A percentile compares a stretch with the other conserved stretches of the same genome.
phyloP scores from a whole-genome alignment of 2,113 vertebrate genomes.

The Willisornis vidua region DNA sequence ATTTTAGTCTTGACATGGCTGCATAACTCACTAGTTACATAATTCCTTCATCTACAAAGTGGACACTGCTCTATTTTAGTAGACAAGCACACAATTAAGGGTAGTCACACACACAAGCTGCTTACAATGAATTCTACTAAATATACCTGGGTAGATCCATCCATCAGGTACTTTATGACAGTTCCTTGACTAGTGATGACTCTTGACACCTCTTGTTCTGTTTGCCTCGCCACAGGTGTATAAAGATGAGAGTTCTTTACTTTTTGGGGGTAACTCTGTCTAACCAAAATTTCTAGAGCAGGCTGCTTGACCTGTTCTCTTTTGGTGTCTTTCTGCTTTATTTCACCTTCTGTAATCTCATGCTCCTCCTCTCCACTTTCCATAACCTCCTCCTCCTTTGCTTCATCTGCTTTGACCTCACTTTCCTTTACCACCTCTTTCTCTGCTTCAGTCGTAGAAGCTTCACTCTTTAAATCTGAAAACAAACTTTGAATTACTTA shows the following conservation, averaged over 20 bases:
- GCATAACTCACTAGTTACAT: neutral
- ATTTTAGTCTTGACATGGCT: neutral
- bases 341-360: neutral
- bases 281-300: slow-evolving; percentile 75
- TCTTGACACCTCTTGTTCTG: slow-evolving; percentile 81
- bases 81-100: neutral
- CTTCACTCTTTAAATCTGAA: slow-evolving; percentile 18
- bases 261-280: slow-evolving; percentile 82
- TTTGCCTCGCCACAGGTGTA: slow-evolving; percentile 7
- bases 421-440: neutral
- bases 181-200: slow-evolving; percentile 84
- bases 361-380: neutral
- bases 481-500: neutral
- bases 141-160: slow-evolving; percentile 86
- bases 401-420: neutral
- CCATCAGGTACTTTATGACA: slow-evolving; percentile 84
- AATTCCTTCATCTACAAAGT: neutral
- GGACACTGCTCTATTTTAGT: neutral
- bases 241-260: slow-evolving; percentile 60
- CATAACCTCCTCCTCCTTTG: neutral
- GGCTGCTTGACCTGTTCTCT: neutral
- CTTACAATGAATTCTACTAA: neutral
- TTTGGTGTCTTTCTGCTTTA: neutral
- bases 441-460: neutral
- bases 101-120: neutral